Evolutionary conservation across 2,888 invertebrate species (phyloP).

Genomic region (Hypolimnas misippus): DNA sequence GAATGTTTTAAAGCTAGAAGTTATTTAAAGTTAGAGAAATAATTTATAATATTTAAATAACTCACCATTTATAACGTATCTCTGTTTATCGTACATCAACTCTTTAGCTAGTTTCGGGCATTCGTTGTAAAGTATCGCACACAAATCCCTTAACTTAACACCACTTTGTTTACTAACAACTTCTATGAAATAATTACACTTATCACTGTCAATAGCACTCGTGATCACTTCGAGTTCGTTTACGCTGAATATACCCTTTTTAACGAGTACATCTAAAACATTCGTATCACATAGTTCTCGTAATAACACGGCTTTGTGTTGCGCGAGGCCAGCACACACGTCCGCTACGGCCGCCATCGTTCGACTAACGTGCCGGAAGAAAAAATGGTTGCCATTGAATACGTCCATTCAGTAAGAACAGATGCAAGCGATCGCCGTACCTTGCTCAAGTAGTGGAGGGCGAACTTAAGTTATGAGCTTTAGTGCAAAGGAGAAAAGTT

Average conservation of each 20-base stretch:
- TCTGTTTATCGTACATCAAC: slow-evolving; percentile 84
- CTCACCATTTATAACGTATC: slow-evolving; percentile 76
- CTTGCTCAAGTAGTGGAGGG: slow-evolving; percentile 26
- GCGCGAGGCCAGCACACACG: slow-evolving; percentile 85
- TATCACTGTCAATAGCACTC: slow-evolving; percentile 75
- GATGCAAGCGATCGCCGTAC: slow-evolving; percentile 48
- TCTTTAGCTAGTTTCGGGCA: slow-evolving; percentile 86
- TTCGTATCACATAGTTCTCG: slow-evolving; percentile 86
- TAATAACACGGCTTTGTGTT: slow-evolving; percentile 85
- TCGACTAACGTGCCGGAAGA: slow-evolving; percentile 56
- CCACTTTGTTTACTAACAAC: slow-evolving; percentile 86
- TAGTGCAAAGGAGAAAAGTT: background rate
- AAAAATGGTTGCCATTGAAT: slow-evolving; percentile 49
- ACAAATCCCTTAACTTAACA: slow-evolving; percentile 85
- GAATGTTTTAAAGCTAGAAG: background rate
- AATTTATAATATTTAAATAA: slow-evolving; percentile 11
- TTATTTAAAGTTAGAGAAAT: background rate
- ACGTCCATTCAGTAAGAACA: slow-evolving; percentile 53
- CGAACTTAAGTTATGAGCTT: slow-evolving; percentile 21
- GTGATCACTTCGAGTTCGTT: slow-evolving; percentile 84
- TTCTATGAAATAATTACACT: slow-evolving; percentile 85
- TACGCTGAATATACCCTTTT: slow-evolving; percentile 86
- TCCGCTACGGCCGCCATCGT: slow-evolving; percentile 81
- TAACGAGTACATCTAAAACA: slow-evolving; percentile 85
- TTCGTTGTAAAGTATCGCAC: slow-evolving; percentile 85